Base-by-base conservation (phyloP, 2,113 vertebrate genomes). In the Chitala chitala region DNA sequence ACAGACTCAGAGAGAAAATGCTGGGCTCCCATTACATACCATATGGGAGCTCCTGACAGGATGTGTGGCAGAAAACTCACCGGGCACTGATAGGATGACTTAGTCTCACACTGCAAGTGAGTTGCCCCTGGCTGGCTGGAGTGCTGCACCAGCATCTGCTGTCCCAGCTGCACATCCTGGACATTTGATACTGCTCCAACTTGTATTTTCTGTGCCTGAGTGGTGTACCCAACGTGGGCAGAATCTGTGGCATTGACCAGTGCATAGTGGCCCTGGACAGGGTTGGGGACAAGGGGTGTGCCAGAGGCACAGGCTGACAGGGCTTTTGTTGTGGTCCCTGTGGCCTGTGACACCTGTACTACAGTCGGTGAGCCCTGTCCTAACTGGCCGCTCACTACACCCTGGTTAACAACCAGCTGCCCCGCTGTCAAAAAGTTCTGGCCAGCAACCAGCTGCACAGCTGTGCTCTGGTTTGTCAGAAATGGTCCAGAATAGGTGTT, bases 331-430 rank as follows among this genome's bases (percentile, higher is more conserved):
- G 85, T 83, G 0, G 76, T 84, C 73, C 84, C 86, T 86, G 92
- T 90, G 78, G 87, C 87, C 1, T 93, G 91, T 10, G 92, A 91
- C 80, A 94, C 85, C 86, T 94, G 92, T 72, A 93, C 89, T 0
- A 92, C 88, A 8, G 72, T 44, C n/a, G 92, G 90, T 22, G 91
- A 92, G 0, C 85, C 81, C 77, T 91, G 92, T 76, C 91, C 90
- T 80, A 93, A 73, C 72, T 93, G 92, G 78, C 77, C 89, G 12
- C 77, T 75, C 15, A 87, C 82, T 15, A 84, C 64, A 66, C 86
- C 85, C 87, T 95, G 95, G 83, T 98, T 98, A 77, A 98, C 84
- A 68, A 99, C 91, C 44, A 98, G 89, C 72, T 94, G 96, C 44
- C 94, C 94, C 75, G 93, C 92, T 4, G 88, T 84, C 10, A 89